A percentile compares a stretch with the other conserved stretches of the same genome.
Conservation (phyloP, 2,113 vertebrate genomes). For the Camelus bactrianus region DNA sequence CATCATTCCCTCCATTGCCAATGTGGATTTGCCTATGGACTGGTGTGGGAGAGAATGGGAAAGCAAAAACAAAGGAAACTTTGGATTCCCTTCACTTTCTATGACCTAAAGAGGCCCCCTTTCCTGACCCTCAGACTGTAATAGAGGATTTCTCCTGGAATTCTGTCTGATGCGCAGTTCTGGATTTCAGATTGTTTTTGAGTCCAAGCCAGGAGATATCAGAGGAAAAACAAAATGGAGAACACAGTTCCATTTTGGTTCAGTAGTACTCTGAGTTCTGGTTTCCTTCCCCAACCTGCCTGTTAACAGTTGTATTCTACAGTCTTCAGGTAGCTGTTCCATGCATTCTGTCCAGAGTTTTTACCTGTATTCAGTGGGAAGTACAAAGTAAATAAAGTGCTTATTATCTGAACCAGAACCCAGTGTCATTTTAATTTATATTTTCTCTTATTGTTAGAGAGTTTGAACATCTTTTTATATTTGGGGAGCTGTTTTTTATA, state of each 20-base stretch:
- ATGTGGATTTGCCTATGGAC: not conserved
- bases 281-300: not conserved
- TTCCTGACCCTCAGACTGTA: not conserved
- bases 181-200: not conserved
- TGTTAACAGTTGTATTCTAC: not conserved
- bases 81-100: not conserved
- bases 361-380: not conserved
- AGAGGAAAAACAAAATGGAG: not conserved
- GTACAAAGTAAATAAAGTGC: not conserved
- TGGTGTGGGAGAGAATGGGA: not conserved
- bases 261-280: not conserved
- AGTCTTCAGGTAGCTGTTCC: not conserved
- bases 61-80: not conserved
- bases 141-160: not conserved
- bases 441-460: not conserved
- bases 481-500: not conserved
- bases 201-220: not conserved
- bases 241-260: not conserved
- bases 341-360: not conserved
- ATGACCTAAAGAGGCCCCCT: not conserved
- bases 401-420: constrained; percentile 11
- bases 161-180: not conserved
- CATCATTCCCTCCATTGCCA: not conserved
- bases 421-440: not conserved
- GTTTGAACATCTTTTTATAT: not conserved